Evolutionary conservation across 2,113 vertebrate genomes (phyloP).

Genomic region (Gymnobelideus leadbeateri): DNA sequence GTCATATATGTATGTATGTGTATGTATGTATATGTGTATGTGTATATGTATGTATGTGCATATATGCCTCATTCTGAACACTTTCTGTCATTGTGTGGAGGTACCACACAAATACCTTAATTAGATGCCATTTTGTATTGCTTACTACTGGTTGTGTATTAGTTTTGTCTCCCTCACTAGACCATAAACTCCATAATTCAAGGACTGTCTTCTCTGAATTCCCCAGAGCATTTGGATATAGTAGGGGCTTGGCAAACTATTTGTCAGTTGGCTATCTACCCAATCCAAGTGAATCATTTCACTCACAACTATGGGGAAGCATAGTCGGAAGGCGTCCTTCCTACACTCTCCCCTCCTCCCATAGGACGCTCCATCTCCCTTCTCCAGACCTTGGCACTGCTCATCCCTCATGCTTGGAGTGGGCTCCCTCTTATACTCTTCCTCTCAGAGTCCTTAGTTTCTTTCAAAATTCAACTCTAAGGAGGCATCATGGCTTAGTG

Average conservation of each 20-base stretch:
- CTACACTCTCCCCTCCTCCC: neutral
- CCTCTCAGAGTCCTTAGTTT: neutral
- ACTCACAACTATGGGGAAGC: accelerated
- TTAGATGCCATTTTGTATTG: neutral
- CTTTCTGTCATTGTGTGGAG: neutral
- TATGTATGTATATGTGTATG: neutral
- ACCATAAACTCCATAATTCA: neutral
- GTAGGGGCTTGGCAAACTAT: neutral
- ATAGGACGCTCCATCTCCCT: no score
- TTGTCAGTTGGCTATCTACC: neutral
- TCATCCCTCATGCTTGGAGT: neutral
- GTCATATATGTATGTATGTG: neutral
- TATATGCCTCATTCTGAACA: neutral
- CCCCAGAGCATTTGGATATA: neutral
- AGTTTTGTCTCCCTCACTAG: neutral
- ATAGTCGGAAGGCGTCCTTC: accelerated
- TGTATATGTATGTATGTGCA: neutral
- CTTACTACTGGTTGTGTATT: neutral
- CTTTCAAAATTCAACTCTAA: no score
- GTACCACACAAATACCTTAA: neutral
- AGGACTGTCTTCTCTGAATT: neutral
- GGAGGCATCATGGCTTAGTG: neutral
- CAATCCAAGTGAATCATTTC: accelerated
- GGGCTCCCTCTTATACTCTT: neutral
- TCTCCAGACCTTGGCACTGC: neutral